Percentiles rank a stretch among this genome's conserved stretches.
Conservation (phyloP, 2,797 vertebrate genomes). For the Cyclura pinguis region DNA sequence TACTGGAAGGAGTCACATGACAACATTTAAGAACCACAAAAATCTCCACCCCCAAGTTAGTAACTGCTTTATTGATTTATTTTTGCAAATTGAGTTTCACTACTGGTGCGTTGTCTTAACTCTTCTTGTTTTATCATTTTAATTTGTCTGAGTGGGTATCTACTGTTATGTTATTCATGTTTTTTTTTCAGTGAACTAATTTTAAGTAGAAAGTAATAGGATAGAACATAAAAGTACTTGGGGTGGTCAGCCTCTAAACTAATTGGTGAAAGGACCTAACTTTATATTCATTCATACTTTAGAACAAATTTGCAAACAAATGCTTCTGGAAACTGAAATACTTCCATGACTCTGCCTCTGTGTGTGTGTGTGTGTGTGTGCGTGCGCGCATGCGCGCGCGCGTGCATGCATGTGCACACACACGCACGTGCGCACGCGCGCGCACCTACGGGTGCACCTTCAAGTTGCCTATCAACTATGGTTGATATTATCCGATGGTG, state of each 20-base stretch:
- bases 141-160: not conserved
- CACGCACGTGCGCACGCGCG: no score
- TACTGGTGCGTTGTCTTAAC: not conserved
- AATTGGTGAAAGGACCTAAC: not conserved
- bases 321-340: not conserved
- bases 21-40: no score
- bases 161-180: conserved; percentile 2
- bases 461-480: no score
- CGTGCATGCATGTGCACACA: no score
- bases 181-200: not conserved
- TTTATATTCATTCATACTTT: not conserved
- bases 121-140: not conserved
- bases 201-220: not conserved
- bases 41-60: no score
- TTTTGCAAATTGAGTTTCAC: not conserved
- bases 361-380: not conserved
- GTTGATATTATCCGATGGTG: no score
- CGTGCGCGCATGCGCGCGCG: no score
- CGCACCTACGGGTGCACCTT: no score
- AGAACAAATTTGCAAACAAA: not conserved
- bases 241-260: not conserved
- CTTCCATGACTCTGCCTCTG: conserved; percentile 40
- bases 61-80: no score
- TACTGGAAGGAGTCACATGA: no score
- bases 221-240: not conserved